Base-by-base conservation (phyloP, 2,113 vertebrate species). In the Fregata magnificens region DNA sequence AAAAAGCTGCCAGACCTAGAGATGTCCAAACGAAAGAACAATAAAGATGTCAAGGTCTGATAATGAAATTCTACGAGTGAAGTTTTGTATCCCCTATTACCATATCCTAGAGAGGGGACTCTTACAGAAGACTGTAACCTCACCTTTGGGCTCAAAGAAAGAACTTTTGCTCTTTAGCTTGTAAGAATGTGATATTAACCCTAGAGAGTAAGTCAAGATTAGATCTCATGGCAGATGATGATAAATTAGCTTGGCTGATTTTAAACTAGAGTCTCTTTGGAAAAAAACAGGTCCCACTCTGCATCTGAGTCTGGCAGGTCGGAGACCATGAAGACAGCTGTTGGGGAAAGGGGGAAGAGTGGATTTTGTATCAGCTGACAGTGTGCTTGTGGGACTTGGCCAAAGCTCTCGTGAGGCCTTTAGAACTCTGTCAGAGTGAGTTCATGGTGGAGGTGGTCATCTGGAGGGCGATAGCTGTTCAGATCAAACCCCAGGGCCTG, bases 221-320 rank as follows among this genome's bases (percentile, higher is more conserved):
- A 91, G 38, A 93, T 90, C 55, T 90, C 32, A 9, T 45, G 71
- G 52, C 71, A 94, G 61, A 90, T 58, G 34, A 72, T 93, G 82
- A 96, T 91, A 62, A 93, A 93, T 94, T 72, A 94, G 7, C 45
- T 91, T 92, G 71, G 24, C 65, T 76, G 62, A 21, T 88, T 96
- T 89, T 67, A 85, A 82, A 65, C 52, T 44, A 52, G 16, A 31
- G 36, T 76, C 44, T 82, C 56, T 50, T 49, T 88, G 83, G 86
- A 88, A 92, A 90, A 78, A 86, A 31, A 6, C 38, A 40, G 50
- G 36, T 93, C 76, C 50, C 7, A 0, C 31, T 86, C 72, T 93
- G 77, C 59, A 31, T 67, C 61, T 63, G 53, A 52, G 36, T 89
- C 66, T 80, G 66, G 42, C 69, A 86, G 9, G 31, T 29, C 18